Evolutionary conservation across 2,797 vertebrate genomes (phyloP), one percentile per base, ranked within the genome.

Genomic region (Galaxias olidus): DNA sequence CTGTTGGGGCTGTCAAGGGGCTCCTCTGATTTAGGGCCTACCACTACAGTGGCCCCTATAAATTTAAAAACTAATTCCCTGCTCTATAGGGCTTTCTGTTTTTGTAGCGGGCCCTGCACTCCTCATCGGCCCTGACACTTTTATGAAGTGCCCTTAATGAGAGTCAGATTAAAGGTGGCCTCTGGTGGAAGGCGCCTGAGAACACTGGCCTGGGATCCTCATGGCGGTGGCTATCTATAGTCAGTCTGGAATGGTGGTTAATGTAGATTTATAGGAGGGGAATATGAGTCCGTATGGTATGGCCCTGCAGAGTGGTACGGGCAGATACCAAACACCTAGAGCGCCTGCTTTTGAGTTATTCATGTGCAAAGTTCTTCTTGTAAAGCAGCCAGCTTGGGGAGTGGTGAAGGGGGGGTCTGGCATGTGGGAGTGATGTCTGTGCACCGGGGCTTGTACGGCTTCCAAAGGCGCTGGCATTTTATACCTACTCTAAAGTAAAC

Each of bases 131-230:
- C 88, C 88, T 95, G 95, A 95, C 95, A 92, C 94, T 96, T 98
- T 98, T 97, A 98, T 89, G 95, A 97, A 98, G 96, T 96, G 95
- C 92, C 93, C 92, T 92, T 96, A 97, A 98, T 96, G 95, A 95
- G 95, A 93, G 91, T 93, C 92, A 94, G 95, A 95, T 96, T 95
- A 96, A 97, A 97, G 92, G 94, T 93, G 92, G 81, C 81, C 88
- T 75, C 68, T 74, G 75, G 82, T 78, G 75, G 78, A 81, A 73
- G 74, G 77, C 73, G 77, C 82, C 80, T 84, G 84, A 87, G 83
- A 89, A 79, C 63, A 65, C 69, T 11, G 64, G 45, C 63, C 67
- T 55, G 44, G 69, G 47, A 49, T 44, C 53, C 40, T 40, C 54
- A 46, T 81, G 88, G 80, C 88, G 89, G 49, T 65, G 87, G 88